Base-by-base conservation (phyloP, 53 echinoderm and acorn worm genomes). In the Echinarachnius parma region DNA sequence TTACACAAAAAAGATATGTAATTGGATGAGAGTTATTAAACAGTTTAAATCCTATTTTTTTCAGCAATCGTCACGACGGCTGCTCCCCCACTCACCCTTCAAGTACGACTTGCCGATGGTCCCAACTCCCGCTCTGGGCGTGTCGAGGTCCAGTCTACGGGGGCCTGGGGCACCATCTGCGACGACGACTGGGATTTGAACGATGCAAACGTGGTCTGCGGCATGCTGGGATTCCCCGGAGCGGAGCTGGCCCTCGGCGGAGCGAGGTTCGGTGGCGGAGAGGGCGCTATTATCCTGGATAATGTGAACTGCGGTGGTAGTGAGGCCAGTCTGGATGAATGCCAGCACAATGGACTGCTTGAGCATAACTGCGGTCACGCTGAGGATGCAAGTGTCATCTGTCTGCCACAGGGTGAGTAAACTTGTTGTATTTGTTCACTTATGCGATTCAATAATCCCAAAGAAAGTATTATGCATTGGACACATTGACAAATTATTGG, bases 381-480 rank as follows among this genome's bases (percentile, higher is more conserved):
- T 19, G 78, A 78, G 36, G 52, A 78, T 50, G 78, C 78, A 4
- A 64, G 60, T 49, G 78, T 78, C 4, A 34, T 64, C 15, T 78
- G 78, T 18, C 31, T 37, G 13, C 37, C 55, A 14, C 29, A 19
- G n/a, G n/a, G n/a, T n/a, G n/a, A n/a, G n/a, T n/a, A n/a, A n/a
- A n/a, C n/a, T n/a, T n/a, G n/a, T n/a, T n/a, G n/a, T n/a, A n/a
- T n/a, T n/a, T n/a, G n/a, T n/a, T n/a, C n/a, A n/a, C n/a, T n/a
- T n/a, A n/a, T n/a, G n/a, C n/a, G n/a, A n/a, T n/a, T n/a, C n/a
- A n/a, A n/a, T n/a, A n/a, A n/a, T n/a, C n/a, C n/a, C n/a, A n/a
- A n/a, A n/a, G n/a, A n/a, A n/a, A n/a, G n/a, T n/a, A n/a, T n/a
- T n/a, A n/a, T n/a, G n/a, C n/a, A n/a, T n/a, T n/a, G n/a, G n/a